phyloP scores from a whole-genome alignment of 92 coral and sea anemone species.

The Virgularia gustaviana region DNA sequence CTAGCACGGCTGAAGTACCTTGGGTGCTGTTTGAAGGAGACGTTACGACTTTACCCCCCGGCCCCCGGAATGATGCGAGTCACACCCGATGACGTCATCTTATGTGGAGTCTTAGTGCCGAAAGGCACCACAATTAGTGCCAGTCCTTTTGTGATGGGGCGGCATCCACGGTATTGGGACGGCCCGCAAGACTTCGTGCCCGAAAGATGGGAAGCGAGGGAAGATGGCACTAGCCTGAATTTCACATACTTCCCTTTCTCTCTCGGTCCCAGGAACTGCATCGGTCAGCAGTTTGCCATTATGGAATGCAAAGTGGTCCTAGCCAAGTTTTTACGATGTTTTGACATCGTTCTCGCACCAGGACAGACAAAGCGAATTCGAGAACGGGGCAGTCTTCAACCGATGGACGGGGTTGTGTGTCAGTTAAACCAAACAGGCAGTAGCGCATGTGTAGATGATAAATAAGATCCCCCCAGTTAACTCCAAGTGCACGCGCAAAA shows the following conservation, averaged over 20 bases:
- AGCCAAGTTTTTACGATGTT: constrained; percentile 9
- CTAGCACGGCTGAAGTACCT: constrained; percentile 63
- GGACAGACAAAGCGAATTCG: constrained; percentile 36
- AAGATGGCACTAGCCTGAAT: constrained; percentile 43
- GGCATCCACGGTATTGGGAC: constrained; percentile 73
- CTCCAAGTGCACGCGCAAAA: too few relatives aligned
- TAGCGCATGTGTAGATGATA: background rate
- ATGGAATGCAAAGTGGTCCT: constrained; percentile 30
- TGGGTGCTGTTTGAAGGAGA: constrained; percentile 71
- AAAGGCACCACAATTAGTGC: constrained; percentile 48
- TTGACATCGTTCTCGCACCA: constrained; percentile 4
- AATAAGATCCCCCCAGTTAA: background rate
- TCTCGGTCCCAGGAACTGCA: constrained; percentile 86
- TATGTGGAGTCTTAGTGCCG: constrained; percentile 60
- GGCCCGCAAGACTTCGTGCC: constrained; percentile 77
- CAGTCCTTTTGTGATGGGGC: constrained; percentile 63
- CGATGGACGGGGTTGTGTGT: constrained; percentile 36
- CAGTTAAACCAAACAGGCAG: background rate
- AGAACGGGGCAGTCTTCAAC: constrained; percentile 32
- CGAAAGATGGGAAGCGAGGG: constrained; percentile 69
- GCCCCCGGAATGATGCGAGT: constrained; percentile 74
- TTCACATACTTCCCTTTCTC: constrained; percentile 78
- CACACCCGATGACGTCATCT: constrained; percentile 61
- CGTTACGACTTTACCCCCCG: constrained; percentile 89
- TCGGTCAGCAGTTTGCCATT: constrained; percentile 77